Percentiles rank a stretch among this genome's conserved stretches.
Evolutionary conservation across 1,140 invertebrate species (phyloP).

Genomic region (Bombyx mandarina): DNA sequence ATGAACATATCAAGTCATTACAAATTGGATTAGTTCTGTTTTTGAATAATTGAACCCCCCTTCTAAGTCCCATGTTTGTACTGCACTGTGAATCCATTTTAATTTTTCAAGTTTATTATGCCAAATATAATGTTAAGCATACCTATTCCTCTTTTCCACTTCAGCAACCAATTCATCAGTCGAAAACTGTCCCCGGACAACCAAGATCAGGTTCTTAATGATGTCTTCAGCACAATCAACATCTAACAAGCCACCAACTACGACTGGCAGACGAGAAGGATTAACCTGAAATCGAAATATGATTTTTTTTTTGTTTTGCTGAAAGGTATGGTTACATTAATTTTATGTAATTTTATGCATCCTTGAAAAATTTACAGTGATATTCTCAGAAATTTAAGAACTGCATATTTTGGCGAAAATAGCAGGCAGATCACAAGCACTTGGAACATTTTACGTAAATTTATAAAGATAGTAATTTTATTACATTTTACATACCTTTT

Average conservation of each 20-base stretch:
- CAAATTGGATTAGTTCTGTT: no score
- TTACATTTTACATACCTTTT: slow-evolving; percentile 81
- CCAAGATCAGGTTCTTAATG: slow-evolving; percentile 98
- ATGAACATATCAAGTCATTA: background rate
- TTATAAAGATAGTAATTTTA: slow-evolving; percentile 2
- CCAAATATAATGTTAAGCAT: slow-evolving; percentile 1
- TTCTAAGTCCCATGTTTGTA: no score
- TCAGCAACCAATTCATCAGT: slow-evolving; percentile 99
- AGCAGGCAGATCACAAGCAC: no score
- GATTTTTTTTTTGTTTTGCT: background rate
- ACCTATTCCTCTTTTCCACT: slow-evolving; percentile 96
- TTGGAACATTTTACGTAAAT: no score
- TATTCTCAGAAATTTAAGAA: no score
- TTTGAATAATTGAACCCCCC: no score
- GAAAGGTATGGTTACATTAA: no score
- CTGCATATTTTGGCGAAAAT: no score
- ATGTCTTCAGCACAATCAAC: slow-evolving; percentile 99
- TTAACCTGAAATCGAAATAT: slow-evolving; percentile 80
- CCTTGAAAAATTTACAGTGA: no score
- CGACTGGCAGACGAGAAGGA: slow-evolving; percentile 96
- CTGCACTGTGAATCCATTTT: no score
- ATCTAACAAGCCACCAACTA: slow-evolving; percentile 96
- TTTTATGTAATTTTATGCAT: no score
- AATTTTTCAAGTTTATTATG: no score
- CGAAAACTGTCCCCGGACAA: slow-evolving; percentile 97